Evolutionary conservation across 30 jellyfish, hydroid and myxozoan genomes (phyloP).

Genomic region (Clytia hemisphaerica): DNA sequence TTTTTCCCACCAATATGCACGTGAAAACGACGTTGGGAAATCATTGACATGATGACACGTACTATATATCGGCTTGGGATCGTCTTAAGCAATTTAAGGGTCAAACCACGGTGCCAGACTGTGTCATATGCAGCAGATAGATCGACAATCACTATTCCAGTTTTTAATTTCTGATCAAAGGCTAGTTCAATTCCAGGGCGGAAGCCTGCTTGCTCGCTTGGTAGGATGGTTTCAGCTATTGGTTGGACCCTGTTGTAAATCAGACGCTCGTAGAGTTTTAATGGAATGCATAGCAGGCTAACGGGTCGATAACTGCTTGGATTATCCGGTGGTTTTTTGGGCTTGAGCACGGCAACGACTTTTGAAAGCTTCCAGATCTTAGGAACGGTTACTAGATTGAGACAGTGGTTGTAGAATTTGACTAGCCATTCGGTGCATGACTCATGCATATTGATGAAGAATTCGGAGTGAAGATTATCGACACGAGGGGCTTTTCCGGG

Average conservation of each 20-base stretch:
- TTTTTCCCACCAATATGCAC: neutral
- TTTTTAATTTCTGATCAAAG: neutral
- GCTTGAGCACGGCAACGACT: slow-evolving; percentile 1
- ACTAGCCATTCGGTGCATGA: neutral
- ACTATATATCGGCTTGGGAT: neutral
- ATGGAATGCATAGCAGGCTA: slow-evolving; percentile 18
- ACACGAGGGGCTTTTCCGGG: neutral
- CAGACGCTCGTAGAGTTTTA: slow-evolving; percentile 19
- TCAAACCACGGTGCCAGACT: neutral
- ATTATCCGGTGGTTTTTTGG: too few relatives aligned
- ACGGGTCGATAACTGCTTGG: slow-evolving; percentile 22
- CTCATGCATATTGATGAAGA: neutral
- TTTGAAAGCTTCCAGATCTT: slow-evolving; percentile 5
- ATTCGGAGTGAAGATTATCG: neutral
- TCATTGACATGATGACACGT: neutral
- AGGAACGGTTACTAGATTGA: neutral
- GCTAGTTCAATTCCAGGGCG: neutral
- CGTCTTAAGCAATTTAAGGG: neutral
- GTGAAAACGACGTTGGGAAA: neutral
- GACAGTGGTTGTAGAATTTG: neutral
- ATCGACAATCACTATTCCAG: slow-evolving; percentile 2
- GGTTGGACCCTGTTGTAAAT: slow-evolving; percentile 19
- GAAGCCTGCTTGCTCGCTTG: slow-evolving; percentile 18
- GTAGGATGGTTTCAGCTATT: neutral
- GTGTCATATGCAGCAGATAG: slow-evolving; percentile 1